These are phyloP conservation scores for Cosmia pyralina DNA, from an alignment of 2,888 invertebrate genomes.

Conservation along the genomic window DNA sequence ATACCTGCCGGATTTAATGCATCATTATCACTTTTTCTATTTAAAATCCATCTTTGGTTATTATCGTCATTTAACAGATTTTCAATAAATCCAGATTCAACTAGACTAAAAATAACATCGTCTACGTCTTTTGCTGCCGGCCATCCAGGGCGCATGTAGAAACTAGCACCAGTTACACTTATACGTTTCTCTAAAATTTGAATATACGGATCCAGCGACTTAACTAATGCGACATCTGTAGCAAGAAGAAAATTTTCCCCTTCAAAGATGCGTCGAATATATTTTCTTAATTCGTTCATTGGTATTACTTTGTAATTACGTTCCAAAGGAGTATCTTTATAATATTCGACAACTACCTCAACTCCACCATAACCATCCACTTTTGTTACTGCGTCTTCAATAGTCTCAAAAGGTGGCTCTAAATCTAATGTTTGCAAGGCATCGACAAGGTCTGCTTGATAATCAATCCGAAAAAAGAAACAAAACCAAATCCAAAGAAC, in stretches of 20 bases:
- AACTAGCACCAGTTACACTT: slow-evolving; percentile 63
- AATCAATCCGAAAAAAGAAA: slow-evolving; percentile 77
- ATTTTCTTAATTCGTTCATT: slow-evolving; percentile 54
- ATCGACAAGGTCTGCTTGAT: slow-evolving; percentile 76
- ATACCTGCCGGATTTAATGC: slow-evolving; percentile 58
- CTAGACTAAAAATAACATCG: slow-evolving; percentile 59
- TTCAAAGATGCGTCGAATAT: slow-evolving; percentile 66
- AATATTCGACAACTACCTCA: slow-evolving; percentile 64
- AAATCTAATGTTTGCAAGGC: slow-evolving; percentile 71
- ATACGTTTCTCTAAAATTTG: slow-evolving; percentile 72
- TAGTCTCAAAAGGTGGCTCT: slow-evolving; percentile 70
- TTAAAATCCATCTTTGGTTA: slow-evolving; percentile 39
- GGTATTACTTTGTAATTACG: slow-evolving; percentile 62
- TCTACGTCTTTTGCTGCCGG: slow-evolving; percentile 70
- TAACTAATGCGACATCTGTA: slow-evolving; percentile 61
- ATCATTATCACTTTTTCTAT: slow-evolving; percentile 11
- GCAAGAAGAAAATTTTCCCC: slow-evolving; percentile 75
- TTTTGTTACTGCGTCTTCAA: slow-evolving; percentile 70
- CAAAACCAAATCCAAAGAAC: slow-evolving; percentile 81
- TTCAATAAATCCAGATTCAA: slow-evolving; percentile 71
- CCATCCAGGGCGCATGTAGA: slow-evolving; percentile 79
- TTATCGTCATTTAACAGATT: slow-evolving; percentile 58
- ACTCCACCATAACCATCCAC: slow-evolving; percentile 75
- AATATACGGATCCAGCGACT: slow-evolving; percentile 60
- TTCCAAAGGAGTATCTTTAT: slow-evolving; percentile 66